Evolutionary conservation across 2,797 vertebrate species (phyloP).

Genomic region (Rhynchotus rufescens): DNA sequence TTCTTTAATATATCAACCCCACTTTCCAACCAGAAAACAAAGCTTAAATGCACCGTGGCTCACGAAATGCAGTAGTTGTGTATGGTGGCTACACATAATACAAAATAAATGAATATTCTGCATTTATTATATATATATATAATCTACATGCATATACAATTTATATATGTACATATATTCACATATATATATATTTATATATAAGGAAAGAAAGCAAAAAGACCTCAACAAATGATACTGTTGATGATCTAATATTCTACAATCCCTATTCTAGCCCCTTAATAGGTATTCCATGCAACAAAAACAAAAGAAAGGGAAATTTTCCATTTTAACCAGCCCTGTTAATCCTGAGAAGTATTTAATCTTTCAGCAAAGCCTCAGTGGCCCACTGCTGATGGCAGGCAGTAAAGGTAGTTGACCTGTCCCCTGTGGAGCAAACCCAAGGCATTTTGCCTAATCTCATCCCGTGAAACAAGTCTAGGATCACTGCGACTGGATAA

Average conservation of each 20-base stretch:
- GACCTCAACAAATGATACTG: background rate
- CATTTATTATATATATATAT: background rate
- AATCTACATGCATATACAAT: background rate
- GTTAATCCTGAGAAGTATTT: conserved; percentile 53
- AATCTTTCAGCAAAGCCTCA: conserved; percentile 34
- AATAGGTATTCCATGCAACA: conserved; percentile 16
- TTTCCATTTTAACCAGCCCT: conserved; percentile 35
- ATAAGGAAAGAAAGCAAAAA: background rate
- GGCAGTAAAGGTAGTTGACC: conserved; percentile 36
- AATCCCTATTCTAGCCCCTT: background rate
- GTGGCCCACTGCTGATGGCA: conserved; percentile 22
- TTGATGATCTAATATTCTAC: conserved; percentile 12
- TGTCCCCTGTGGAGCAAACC: conserved; percentile 37
- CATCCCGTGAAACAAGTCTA: conserved; percentile 20
- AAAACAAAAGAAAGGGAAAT: conserved; percentile 33
- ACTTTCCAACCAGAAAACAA: background rate
- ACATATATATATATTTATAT: background rate
- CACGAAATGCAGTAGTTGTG: conserved; percentile 1
- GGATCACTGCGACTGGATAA: background rate
- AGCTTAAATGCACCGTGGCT: background rate
- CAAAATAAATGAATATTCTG: background rate
- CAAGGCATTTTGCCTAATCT: conserved; percentile 48
- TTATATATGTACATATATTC: background rate
- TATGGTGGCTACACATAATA: background rate
- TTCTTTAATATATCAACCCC: background rate